These are phyloP conservation scores for Anthoscopus minutus DNA, from an alignment of 2,113 vertebrate genomes.

Conservation along the genomic window DNA sequence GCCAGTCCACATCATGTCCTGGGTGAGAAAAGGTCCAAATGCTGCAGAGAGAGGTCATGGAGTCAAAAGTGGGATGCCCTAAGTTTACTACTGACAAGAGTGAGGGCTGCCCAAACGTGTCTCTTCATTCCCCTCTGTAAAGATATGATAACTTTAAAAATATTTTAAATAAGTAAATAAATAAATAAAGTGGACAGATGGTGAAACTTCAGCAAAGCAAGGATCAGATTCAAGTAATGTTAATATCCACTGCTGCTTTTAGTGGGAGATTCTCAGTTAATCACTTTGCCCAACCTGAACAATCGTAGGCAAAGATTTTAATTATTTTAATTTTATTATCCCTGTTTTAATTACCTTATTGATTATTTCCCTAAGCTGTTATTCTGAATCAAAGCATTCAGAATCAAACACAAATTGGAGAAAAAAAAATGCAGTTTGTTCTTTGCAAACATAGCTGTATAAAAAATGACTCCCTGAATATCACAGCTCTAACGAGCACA, in stretches of 20 bases:
- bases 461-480: neutral
- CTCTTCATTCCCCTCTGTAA: neutral
- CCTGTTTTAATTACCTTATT: neutral
- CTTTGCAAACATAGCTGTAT: neutral
- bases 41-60: neutral
- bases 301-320: neutral
- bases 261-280: neutral
- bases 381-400: neutral
- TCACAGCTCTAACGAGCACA: neutral
- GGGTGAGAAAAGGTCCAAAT: rapidly evolving
- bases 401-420: neutral
- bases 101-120: neutral
- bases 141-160: neutral
- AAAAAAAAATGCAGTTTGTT: neutral
- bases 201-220: neutral
- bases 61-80: neutral
- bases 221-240: neutral
- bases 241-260: neutral
- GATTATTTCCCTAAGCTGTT: neutral
- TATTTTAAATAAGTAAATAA: no score
- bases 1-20: rapidly evolving
- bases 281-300: neutral
- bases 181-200: neutral
- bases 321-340: no score
- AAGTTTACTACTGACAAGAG: neutral